Evolutionary conservation across 2,797 vertebrate species (phyloP).

Genomic region (Trematocara caparti): DNA sequence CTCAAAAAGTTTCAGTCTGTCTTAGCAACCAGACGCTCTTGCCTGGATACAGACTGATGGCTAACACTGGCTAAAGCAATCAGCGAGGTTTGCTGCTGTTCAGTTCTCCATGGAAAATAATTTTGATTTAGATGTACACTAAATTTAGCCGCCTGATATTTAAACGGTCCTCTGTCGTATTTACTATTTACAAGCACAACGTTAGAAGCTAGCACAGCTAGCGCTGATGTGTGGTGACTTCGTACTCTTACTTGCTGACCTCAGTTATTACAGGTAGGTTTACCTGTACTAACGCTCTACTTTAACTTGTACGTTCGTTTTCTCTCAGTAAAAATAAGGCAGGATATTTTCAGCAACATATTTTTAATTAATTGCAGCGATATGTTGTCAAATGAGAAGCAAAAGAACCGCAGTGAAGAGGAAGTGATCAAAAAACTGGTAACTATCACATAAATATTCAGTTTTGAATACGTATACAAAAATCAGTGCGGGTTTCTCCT

Average conservation of each 20-base stretch:
- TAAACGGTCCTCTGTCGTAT: background rate
- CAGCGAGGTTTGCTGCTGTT: background rate
- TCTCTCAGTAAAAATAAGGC: background rate
- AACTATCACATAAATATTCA: constrained; percentile 34
- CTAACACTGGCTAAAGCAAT: constrained; percentile 39
- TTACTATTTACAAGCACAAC: background rate
- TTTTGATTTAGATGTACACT: background rate
- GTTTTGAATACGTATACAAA: background rate
- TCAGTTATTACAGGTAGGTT: background rate
- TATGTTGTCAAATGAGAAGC: constrained; percentile 52
- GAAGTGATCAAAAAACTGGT: constrained; percentile 84
- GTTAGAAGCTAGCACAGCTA: background rate
- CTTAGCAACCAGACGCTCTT: constrained; percentile 65
- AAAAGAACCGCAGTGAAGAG: constrained; percentile 61
- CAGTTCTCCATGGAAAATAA: background rate
- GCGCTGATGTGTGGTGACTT: background rate
- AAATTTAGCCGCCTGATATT: background rate
- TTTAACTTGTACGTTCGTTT: no score
- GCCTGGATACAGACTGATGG: constrained; percentile 47
- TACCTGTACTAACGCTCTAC: background rate
- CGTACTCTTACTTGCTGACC: background rate
- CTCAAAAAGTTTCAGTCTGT: constrained; percentile 43
- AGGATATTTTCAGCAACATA: background rate
- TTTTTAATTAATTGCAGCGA: background rate
- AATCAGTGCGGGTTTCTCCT: background rate